Evolutionary conservation across 2,113 vertebrate species (phyloP).

Genomic region (Erythrolamprus reginae): DNA sequence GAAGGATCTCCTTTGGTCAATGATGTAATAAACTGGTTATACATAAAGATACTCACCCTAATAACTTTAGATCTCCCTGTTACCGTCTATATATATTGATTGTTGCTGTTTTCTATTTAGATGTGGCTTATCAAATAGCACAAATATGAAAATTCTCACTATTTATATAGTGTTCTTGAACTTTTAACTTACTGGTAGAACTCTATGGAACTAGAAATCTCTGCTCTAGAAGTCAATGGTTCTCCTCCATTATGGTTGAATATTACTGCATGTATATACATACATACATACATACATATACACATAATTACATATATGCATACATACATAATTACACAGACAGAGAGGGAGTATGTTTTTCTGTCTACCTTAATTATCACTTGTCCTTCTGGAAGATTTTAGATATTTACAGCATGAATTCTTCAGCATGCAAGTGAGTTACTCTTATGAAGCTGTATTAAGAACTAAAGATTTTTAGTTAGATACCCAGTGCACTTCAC

Average conservation of each 20-base stretch:
- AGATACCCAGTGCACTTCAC: not conserved
- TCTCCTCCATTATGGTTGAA: not conserved
- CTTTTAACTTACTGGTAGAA: not conserved
- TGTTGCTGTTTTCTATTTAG: not conserved
- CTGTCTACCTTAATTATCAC: not conserved
- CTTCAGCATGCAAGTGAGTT: not conserved
- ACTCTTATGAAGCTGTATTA: not conserved
- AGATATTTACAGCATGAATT: not conserved
- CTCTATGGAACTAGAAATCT: not conserved
- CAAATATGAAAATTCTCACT: not conserved
- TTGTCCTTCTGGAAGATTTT: not conserved
- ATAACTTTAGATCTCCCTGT: not conserved
- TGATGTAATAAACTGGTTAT: not conserved
- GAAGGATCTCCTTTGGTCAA: not conserved
- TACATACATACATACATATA: too few relatives aligned
- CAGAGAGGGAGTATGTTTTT: too few relatives aligned
- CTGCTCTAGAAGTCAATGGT: not conserved
- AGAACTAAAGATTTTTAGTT: not conserved
- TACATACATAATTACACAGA: too few relatives aligned
- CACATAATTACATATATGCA: too few relatives aligned
- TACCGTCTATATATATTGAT: not conserved
- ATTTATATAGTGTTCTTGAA: not conserved
- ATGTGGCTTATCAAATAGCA: not conserved
- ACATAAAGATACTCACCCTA: not conserved
- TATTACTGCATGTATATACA: not conserved